A percentile compares a stretch with the other conserved stretches of the same genome.
phyloP scores from a whole-genome alignment of 2,888 invertebrate genomes.

The Pandemis cinnamomeana region DNA sequence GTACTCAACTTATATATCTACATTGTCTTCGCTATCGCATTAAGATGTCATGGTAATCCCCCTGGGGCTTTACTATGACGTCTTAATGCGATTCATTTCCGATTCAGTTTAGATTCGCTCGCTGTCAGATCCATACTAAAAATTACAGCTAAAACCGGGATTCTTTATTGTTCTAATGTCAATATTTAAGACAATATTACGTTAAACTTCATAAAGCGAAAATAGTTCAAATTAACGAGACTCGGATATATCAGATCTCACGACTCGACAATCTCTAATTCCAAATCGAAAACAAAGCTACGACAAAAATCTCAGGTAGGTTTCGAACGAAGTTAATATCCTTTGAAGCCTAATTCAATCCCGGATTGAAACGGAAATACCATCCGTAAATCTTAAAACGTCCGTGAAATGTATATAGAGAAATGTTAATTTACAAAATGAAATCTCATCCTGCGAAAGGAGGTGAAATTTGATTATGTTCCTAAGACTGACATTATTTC shows the following conservation, averaged over 20 bases:
- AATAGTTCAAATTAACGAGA: not conserved
- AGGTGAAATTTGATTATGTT: conserved; percentile 80
- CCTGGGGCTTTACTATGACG: too few species aligned
- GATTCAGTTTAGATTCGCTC: too few species aligned
- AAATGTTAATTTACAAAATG: conserved; percentile 78
- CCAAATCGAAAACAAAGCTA: conserved; percentile 30
- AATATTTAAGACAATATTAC: too few species aligned
- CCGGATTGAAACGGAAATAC: conserved; percentile 52
- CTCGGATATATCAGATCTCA: not conserved
- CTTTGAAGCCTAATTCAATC: conserved; percentile 47
- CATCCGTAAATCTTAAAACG: conserved; percentile 61
- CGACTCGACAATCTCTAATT: not conserved
- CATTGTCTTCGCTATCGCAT: too few species aligned
- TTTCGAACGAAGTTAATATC: conserved; percentile 38
- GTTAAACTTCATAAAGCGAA: too few species aligned
- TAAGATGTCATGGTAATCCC: too few species aligned
- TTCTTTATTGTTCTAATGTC: too few species aligned
- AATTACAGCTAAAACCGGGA: too few species aligned
- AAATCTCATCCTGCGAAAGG: conserved; percentile 64
- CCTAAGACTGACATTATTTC: conserved; percentile 73
- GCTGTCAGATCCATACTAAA: too few species aligned
- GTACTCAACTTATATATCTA: too few species aligned
- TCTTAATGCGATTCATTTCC: too few species aligned
- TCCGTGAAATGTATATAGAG: conserved; percentile 72
- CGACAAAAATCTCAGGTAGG: conserved; percentile 40